phyloP scores from a whole-genome alignment of 1,140 invertebrate genomes.

The Mesaphorura yosii region DNA sequence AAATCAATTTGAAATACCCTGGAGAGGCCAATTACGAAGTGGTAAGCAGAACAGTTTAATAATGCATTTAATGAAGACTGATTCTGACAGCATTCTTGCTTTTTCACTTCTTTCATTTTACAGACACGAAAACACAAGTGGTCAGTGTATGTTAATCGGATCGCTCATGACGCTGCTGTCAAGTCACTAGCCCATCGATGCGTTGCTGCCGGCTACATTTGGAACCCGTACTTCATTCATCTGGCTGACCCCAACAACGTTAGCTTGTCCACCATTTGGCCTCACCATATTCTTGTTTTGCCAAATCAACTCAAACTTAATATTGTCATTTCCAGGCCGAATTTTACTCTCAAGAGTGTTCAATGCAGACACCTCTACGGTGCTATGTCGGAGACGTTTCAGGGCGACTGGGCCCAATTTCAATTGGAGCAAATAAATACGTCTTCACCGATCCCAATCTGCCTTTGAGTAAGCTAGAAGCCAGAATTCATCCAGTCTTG shows the following conservation, averaged over 20 bases:
- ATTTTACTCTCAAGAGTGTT: constrained; percentile 74
- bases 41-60: constrained; percentile 40
- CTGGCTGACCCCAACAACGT: constrained; percentile 78
- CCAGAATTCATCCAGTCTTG: neutral
- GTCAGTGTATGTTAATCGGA: constrained; percentile 84
- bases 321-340: constrained; percentile 47
- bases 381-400: constrained; percentile 91
- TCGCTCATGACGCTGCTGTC: constrained; percentile 81
- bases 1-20: constrained; percentile 72
- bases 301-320: neutral
- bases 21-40: constrained; percentile 67
- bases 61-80: neutral
- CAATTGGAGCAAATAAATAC: constrained; percentile 61
- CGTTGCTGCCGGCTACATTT: constrained; percentile 76
- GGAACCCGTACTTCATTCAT: constrained; percentile 88
- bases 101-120: constrained; percentile 32
- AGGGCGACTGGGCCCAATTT: constrained; percentile 67
- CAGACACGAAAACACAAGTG: constrained; percentile 76
- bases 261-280: constrained; percentile 34
- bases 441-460: constrained; percentile 78
- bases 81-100: neutral
- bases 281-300: neutral
- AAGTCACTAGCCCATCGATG: constrained; percentile 65
- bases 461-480: constrained; percentile 49
- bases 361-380: constrained; percentile 66